phyloP scores from a whole-genome alignment of 2,113 vertebrate genomes.

The Manacus vitellinus region DNA sequence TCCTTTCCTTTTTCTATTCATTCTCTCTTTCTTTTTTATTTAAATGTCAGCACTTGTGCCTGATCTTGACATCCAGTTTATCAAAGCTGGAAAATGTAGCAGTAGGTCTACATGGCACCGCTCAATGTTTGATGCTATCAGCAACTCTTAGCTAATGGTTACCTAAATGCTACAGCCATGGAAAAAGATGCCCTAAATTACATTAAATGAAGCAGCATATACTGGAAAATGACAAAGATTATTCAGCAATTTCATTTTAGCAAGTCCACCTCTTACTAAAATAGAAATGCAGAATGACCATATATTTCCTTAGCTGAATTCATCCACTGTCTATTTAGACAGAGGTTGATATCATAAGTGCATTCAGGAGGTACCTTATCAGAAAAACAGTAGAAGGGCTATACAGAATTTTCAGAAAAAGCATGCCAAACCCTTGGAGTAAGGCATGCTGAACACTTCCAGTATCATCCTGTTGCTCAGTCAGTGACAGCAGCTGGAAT shows the following conservation, averaged over 20 bases:
- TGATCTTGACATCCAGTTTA: not conserved
- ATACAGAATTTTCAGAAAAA: not conserved
- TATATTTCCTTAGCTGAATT: not conserved
- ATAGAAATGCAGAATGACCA: not conserved
- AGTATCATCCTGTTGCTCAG: not conserved
- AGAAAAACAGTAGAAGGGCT: not conserved
- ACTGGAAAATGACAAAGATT: constrained; percentile 31
- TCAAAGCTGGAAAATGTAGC: not conserved
- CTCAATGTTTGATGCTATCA: not conserved
- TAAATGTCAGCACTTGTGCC: not conserved
- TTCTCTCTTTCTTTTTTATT: not conserved
- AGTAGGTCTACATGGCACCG: not conserved
- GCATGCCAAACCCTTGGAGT: not conserved
- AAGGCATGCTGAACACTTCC: not conserved
- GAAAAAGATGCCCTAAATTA: not conserved
- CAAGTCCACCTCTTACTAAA: not conserved
- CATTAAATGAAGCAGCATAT: not conserved
- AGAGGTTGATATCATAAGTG: not conserved
- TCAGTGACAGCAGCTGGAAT: not conserved
- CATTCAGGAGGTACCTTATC: not conserved
- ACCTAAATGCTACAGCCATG: not conserved
- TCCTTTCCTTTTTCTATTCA: not conserved
- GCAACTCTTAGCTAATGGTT: not conserved
- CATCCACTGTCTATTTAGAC: not conserved
- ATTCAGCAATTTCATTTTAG: constrained; percentile 18